phyloP scores from a whole-genome alignment of 2,888 invertebrate genomes.

The Panopea generosa region DNA sequence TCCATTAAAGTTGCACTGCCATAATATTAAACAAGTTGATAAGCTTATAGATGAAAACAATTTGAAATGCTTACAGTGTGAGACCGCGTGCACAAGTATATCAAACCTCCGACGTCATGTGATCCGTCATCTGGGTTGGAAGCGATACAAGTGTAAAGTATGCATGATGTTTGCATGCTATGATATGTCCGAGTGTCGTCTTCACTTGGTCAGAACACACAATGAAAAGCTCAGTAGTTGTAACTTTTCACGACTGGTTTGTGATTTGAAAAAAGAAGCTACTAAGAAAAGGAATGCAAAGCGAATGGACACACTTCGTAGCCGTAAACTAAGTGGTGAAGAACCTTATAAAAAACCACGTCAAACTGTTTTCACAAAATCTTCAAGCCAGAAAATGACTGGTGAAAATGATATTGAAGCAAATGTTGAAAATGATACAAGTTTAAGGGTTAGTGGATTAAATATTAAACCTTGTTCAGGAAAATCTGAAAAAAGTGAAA shows the following conservation, averaged over 20 bases:
- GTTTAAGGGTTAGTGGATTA: not conserved
- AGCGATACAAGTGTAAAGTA: conserved; percentile 90
- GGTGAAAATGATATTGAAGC: not conserved
- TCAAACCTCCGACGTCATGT: conserved; percentile 91
- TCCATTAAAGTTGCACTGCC: conserved; percentile 61
- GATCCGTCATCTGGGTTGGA: conserved; percentile 90
- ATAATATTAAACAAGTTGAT: conserved; percentile 73
- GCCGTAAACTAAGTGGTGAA: conserved; percentile 11
- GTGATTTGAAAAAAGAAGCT: conserved; percentile 75
- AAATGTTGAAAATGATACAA: not conserved
- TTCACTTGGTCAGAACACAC: conserved; percentile 77
- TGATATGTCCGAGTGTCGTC: conserved; percentile 75
- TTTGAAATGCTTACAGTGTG: conserved; percentile 80
- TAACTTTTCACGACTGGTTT: conserved; percentile 57
- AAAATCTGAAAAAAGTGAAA: not conserved
- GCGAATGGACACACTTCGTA: conserved; percentile 64
- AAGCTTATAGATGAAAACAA: conserved; percentile 76
- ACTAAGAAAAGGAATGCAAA: conserved; percentile 62
- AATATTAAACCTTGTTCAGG: not conserved
- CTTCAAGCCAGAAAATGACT: not conserved
- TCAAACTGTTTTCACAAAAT: not conserved
- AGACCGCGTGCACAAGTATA: conserved; percentile 85
- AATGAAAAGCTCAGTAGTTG: conserved; percentile 37
- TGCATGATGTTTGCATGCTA: conserved; percentile 86
- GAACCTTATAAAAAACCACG: conserved; percentile 12